These are phyloP conservation scores for Heliconius cydno DNA, from an alignment of 2,888 invertebrate genomes.

Conservation along the genomic window DNA sequence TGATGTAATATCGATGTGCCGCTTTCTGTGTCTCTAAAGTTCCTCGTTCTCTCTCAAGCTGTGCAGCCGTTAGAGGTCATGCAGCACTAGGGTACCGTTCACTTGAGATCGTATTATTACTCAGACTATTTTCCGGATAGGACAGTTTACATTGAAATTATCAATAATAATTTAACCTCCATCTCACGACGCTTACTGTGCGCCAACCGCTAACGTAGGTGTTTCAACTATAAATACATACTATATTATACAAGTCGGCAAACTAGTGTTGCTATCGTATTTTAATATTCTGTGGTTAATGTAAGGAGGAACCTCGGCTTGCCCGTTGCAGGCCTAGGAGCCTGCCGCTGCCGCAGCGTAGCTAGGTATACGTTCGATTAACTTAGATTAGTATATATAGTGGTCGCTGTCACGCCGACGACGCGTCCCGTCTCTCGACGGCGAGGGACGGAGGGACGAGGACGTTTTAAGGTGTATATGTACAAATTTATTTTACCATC, in stretches of 20 bases:
- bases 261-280: constrained; percentile 43
- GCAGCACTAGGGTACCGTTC: constrained; percentile 32
- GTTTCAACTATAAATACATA: constrained; percentile 29
- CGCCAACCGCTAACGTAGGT: constrained; percentile 21
- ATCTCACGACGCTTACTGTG: constrained; percentile 24
- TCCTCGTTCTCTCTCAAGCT: constrained; percentile 45
- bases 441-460: constrained; percentile 45
- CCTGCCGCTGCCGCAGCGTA: constrained; percentile 68
- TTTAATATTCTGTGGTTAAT: constrained; percentile 48
- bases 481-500: constrained; percentile 78
- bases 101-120: constrained; percentile 21
- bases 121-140: background rate
- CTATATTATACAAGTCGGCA: constrained; percentile 29
- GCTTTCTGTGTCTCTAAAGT: constrained; percentile 47
- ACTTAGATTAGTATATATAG: constrained; percentile 71
- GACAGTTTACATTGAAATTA: background rate
- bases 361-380: constrained; percentile 74
- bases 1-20: constrained; percentile 42
- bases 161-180: constrained; percentile 11
- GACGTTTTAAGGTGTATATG: constrained; percentile 65
- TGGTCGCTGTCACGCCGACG: constrained; percentile 51
- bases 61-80: constrained; percentile 42
- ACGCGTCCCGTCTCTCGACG: constrained; percentile 11
- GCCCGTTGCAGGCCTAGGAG: constrained; percentile 64
- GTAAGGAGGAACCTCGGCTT: constrained; percentile 52